Base-by-base conservation (phyloP, 2,888 invertebrate genomes). In the Folsomia candida region DNA sequence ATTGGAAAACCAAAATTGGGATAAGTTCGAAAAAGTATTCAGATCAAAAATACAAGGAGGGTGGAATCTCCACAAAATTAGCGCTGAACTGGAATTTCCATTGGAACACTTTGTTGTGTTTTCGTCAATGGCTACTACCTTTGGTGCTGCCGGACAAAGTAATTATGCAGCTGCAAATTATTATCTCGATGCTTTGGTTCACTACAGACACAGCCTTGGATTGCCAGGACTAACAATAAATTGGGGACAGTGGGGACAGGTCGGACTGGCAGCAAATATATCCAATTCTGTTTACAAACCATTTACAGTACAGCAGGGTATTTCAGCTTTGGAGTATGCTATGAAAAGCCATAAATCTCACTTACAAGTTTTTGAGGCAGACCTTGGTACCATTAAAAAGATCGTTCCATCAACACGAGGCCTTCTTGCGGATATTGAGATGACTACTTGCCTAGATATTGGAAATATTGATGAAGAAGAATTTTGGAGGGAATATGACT, bases 231-330 rank as follows among this genome's bases (percentile, higher is more conserved):
- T 37, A 0, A 64, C 51, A 2, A 61, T 72, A 18, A 70, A 72
- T 47, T 72, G 72, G 72, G 72, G 69, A 11, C 62, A 67, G n/a
- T 72, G 72, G 72, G 72, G 72, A 2, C 59, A 70, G 51, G 72
- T 72, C 1, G 72, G 72, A 11, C 29, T 72, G 2, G 72, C 69
- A 4, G 69, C 72, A 1, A 67, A 69, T 54, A 6, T 69, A 3
- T 57, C 68, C 18, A 37, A 68, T 1, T 47, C 61, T n/a, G 66
- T 68, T 1, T 11, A 68, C 26, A 51, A 57, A 20, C 72, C 72
- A 1, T 20, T 72, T 2, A 29, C 51, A 11, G 59, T 60, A 4
- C 58, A 51, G n/a, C 72, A 68, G 25, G 65, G 72, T 1, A 18
- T 66, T 1, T 18, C 69, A 27, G 68, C 64, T 6, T 26, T 71